A percentile compares a stretch with the other conserved stretches of the same genome.
These are phyloP conservation scores for Brassicogethes aeneus DNA, from an alignment of 2,888 invertebrate genomes.

Conservation along the genomic window DNA sequence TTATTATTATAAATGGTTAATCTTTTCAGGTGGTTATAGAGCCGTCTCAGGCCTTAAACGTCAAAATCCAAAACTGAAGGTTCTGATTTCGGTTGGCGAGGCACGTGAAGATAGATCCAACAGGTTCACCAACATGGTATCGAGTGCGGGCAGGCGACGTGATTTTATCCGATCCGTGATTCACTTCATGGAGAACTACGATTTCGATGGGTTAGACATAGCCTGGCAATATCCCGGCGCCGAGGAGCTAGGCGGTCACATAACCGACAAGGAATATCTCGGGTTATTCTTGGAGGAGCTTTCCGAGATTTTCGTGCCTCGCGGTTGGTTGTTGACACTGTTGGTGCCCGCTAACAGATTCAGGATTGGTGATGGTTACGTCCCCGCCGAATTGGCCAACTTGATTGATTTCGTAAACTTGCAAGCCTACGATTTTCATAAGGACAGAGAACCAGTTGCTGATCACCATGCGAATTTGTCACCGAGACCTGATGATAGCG, in stretches of 20 bases:
- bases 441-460: conserved; percentile 38
- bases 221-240: conserved; percentile 67
- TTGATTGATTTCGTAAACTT: conserved; percentile 60
- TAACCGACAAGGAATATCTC: conserved; percentile 41
- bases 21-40: conserved; percentile 51
- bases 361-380: conserved; percentile 57
- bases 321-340: conserved; percentile 48
- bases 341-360: conserved; percentile 52
- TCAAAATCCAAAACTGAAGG: conserved; percentile 56
- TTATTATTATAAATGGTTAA: background rate
- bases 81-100: conserved; percentile 67
- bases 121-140: conserved; percentile 55
- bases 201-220: conserved; percentile 75
- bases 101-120: conserved; percentile 50
- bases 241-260: conserved; percentile 39
- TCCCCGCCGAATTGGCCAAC: conserved; percentile 50
- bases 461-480: conserved; percentile 46
- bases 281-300: conserved; percentile 47
- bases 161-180: conserved; percentile 57
- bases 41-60: conserved; percentile 59
- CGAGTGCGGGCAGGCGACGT: conserved; percentile 45
- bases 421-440: conserved; percentile 55
- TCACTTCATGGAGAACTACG: conserved; percentile 54
- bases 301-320: conserved; percentile 48
- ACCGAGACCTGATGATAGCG: conserved; percentile 43